Evolutionary conservation across 2,797 vertebrate genomes (phyloP).

Genomic region (Hoplostethus mediterraneus): DNA sequence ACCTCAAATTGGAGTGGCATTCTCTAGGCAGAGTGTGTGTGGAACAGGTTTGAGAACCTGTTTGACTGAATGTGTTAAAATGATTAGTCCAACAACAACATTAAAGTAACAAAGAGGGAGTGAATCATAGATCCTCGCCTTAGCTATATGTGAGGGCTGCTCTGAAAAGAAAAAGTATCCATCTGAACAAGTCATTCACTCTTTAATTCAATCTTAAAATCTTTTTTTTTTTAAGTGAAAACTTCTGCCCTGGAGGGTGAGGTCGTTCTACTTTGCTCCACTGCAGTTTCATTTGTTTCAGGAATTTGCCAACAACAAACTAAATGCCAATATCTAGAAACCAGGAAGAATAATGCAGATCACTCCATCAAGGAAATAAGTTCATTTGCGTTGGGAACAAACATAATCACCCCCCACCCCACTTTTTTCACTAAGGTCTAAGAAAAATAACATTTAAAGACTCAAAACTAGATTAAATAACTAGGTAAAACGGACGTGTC

Average conservation of each 20-base stretch:
- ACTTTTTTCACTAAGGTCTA: not conserved
- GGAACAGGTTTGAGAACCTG: slow-evolving; percentile 54
- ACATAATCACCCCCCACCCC: not conserved
- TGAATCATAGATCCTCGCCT: no score
- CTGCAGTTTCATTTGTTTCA: not conserved
- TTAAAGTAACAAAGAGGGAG: not conserved
- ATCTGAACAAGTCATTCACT: not conserved
- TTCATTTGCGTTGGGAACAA: not conserved
- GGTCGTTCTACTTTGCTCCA: not conserved
- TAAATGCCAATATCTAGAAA: not conserved
- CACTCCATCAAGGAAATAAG: not conserved
- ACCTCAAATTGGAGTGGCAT: slow-evolving; percentile 1
- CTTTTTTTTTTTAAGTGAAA: no score
- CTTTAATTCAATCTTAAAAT: no score
- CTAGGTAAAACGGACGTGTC: not conserved
- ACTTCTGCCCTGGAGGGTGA: no score
- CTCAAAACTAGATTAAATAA: not conserved
- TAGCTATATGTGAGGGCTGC: no score
- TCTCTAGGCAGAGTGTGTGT: not conserved
- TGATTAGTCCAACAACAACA: not conserved
- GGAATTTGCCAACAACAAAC: not conserved
- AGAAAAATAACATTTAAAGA: not conserved
- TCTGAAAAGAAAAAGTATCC: no score
- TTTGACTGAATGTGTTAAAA: slow-evolving; percentile 34
- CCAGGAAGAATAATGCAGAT: slow-evolving; percentile 13